A percentile compares a stretch with the other conserved stretches of the same genome.
Conservation (phyloP, 2,797 vertebrate genomes). For the Salarias fasciatus region DNA sequence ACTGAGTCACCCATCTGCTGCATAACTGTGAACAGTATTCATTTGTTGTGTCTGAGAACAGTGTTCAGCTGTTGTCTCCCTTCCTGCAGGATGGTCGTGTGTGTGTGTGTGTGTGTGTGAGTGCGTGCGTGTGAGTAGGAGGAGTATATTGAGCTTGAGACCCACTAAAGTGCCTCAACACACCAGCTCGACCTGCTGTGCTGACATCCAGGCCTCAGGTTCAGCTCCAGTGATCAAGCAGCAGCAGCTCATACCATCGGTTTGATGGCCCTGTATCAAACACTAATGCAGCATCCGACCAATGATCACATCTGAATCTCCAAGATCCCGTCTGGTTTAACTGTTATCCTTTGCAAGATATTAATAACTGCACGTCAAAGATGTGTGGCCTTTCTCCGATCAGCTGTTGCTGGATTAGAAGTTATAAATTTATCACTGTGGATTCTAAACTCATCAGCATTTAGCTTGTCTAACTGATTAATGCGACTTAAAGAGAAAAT, state of each 20-base stretch:
- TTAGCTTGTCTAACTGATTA: neutral
- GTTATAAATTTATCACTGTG: neutral
- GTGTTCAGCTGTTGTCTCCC: conserved; percentile 40
- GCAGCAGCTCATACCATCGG: neutral
- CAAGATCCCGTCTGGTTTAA: neutral
- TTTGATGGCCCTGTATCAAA: neutral
- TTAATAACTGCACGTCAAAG: neutral
- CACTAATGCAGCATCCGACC: neutral
- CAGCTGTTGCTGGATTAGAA: neutral
- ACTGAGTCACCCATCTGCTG: conserved; percentile 55
- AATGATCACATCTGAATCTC: neutral
- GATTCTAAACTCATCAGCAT: neutral
- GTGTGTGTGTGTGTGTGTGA: conserved; percentile 14
- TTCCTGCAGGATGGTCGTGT: conserved; percentile 25
- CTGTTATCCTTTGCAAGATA: neutral
- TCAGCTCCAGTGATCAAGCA: conserved; percentile 9
- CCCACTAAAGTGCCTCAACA: conserved; percentile 23
- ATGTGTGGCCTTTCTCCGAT: neutral
- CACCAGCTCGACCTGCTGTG: conserved; percentile 8
- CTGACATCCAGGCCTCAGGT: conserved; percentile 16
- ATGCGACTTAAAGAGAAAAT: neutral
- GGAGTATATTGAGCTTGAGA: conserved; percentile 37
- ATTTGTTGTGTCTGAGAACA: conserved; percentile 63
- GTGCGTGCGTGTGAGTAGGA: conserved; percentile 16
- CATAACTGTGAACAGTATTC: conserved; percentile 53